Base-by-base conservation (phyloP, 2,113 vertebrate species). In the Bos javanicus region DNA sequence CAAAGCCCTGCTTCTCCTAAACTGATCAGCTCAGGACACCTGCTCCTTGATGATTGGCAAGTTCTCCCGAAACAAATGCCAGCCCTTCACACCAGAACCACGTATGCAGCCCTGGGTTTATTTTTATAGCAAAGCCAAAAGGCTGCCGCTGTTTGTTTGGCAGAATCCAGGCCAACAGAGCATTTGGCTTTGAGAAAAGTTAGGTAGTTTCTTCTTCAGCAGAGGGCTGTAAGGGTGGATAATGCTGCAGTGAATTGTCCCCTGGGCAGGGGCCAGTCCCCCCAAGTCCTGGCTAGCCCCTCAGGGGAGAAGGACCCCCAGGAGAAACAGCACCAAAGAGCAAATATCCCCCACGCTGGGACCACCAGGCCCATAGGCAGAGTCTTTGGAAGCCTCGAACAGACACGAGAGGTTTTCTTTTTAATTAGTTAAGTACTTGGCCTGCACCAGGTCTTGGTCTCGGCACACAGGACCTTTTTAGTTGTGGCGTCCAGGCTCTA, bases 51-150 rank as follows among this genome's bases (percentile, higher is more conserved):
- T 54, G 50, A 11, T 3, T 17, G 36, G 33, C 36, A 56, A 10
- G 0, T 56, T 26, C 43, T 28, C 62, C 60, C 7, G 13, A 57
- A 56, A 54, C 4, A 5, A 25, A 25, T 5, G 3, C 28, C 19
- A 6, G 60, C 46, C 3, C 5, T 5, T 48, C 91, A 76, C 12
- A 17, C 25, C 0, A 16, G 43, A 46, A 33, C 30, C 4, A 0
- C 2, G 0, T 0, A 3, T 2, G n/a, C 25, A 15, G 25, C 17
- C 0, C 0, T 0, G 1, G 1, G 46, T 13, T 16, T 82, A 13
- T 67, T 80, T 39, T 60, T 78, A 21, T 0, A 46, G 30, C 82
- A 56, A 36, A 33, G 12, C 30, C 21, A 3, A 52, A 56, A 26
- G 36, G 28, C 78, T 7, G 60, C 60, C 39, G 15, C 43, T 7